Percentiles rank a stretch among this genome's conserved stretches.
These are phyloP conservation scores for Girardinus metallicus DNA, from an alignment of 2,797 vertebrate species.

Conservation along the genomic window DNA sequence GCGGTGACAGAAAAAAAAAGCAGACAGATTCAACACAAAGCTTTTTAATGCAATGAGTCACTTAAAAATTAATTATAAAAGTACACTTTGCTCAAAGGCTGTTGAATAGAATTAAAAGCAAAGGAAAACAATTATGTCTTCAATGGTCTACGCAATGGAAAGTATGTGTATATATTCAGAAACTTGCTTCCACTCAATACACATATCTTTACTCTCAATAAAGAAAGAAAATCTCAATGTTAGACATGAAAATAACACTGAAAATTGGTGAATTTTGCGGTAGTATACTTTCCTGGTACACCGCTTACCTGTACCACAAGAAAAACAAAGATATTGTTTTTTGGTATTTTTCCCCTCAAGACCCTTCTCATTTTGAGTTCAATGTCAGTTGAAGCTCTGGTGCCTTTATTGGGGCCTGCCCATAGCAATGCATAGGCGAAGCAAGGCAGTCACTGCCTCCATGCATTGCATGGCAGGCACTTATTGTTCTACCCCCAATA, in stretches of 20 bases:
- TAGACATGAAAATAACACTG: background rate
- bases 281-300: slow-evolving; percentile 8
- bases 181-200: background rate
- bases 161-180: background rate
- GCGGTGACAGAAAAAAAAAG: background rate
- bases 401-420: slow-evolving; percentile 51
- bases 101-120: background rate
- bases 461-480: no score
- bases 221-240: background rate
- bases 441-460: no score
- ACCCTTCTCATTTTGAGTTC: slow-evolving; percentile 62
- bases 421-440: no score
- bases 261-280: background rate
- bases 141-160: background rate
- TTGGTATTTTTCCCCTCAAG: slow-evolving; percentile 48
- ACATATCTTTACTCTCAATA: background rate
- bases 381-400: slow-evolving; percentile 58
- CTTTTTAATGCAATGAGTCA: background rate
- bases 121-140: background rate
- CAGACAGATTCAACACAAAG: background rate
- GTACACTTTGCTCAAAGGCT: background rate
- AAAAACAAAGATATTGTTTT: slow-evolving; percentile 39
- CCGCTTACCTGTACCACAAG: slow-evolving; percentile 34
- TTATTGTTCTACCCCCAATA: no score
- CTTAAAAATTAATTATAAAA: background rate